These are phyloP conservation scores for Lacerta bilineata DNA, from an alignment of 2,797 vertebrate genomes.

Conservation along the genomic window DNA sequence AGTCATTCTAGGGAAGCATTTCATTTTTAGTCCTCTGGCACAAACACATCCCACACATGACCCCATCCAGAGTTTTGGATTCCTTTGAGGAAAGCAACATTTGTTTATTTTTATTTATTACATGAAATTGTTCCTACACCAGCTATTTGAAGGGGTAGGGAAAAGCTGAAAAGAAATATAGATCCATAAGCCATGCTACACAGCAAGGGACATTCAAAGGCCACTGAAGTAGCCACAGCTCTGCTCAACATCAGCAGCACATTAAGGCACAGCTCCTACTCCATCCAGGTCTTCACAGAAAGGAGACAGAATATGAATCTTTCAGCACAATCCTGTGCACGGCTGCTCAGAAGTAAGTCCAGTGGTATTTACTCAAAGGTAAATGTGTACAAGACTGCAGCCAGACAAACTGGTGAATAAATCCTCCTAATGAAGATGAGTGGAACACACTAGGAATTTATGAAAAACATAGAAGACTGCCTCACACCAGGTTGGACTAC, in stretches of 20 bases:
- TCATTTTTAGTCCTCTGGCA: neutral
- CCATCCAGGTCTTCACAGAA: neutral
- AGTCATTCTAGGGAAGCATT: neutral
- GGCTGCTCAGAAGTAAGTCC: neutral
- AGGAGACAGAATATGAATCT: neutral
- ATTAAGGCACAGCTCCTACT: neutral
- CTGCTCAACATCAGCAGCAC: neutral
- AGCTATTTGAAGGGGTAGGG: neutral
- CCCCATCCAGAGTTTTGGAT: neutral
- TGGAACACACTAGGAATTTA: neutral
- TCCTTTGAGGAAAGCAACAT: neutral
- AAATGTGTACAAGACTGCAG: neutral
- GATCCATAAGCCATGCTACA: neutral
- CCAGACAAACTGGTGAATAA: neutral
- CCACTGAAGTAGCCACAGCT: neutral
- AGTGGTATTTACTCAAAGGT: neutral
- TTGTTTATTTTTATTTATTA: neutral
- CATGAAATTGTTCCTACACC: neutral
- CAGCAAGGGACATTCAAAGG: neutral
- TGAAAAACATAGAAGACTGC: neutral
- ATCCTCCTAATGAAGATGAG: neutral
- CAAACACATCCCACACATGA: neutral
- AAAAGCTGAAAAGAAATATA: neutral
- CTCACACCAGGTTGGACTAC: neutral
- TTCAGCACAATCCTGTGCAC: neutral